Percentiles rank a stretch among this genome's conserved stretches.
These are phyloP conservation scores for Lycopodina hypogea DNA, from an alignment of 37 sponge, comb jelly and placozoan species.

Conservation along the genomic window DNA sequence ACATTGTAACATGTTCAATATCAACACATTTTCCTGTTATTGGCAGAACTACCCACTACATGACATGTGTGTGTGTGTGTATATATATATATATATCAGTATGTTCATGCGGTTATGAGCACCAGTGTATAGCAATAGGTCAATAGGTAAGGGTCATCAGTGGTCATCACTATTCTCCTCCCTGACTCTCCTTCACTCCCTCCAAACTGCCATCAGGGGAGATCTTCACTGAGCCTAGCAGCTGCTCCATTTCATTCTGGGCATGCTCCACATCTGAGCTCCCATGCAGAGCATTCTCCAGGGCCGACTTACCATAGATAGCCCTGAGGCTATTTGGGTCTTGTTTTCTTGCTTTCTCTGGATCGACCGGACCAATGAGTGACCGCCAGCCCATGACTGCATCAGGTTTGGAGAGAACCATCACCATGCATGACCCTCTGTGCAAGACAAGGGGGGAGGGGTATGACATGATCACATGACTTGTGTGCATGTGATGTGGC, in stretches of 20 bases:
- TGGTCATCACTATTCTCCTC: too few relatives aligned
- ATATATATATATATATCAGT: too few relatives aligned
- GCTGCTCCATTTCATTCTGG: conserved; percentile 53
- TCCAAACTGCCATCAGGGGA: conserved; percentile 10
- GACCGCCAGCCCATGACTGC: conserved; percentile 89
- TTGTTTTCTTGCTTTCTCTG: conserved; percentile 73
- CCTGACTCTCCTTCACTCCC: too few relatives aligned
- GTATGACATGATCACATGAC: not conserved
- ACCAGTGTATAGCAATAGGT: too few relatives aligned
- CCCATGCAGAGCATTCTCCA: conserved; percentile 92
- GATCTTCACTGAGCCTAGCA: conserved; percentile 72
- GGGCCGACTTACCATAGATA: conserved; percentile 71
- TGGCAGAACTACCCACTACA: too few relatives aligned
- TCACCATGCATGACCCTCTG: conserved; percentile 91
- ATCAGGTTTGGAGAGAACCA: conserved; percentile 89
- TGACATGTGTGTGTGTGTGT: too few relatives aligned
- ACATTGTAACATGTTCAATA: too few relatives aligned
- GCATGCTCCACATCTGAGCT: conserved; percentile 67
- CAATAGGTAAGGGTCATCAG: too few relatives aligned
- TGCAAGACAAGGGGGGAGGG: not conserved
- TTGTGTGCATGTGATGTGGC: not conserved
- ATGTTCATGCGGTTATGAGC: too few relatives aligned
- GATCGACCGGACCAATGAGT: conserved; percentile 86
- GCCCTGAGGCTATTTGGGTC: conserved; percentile 81
- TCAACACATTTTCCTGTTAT: too few relatives aligned